These are phyloP conservation scores for Lamproptera curius DNA, from an alignment of 2,888 invertebrate genomes.

Conservation along the genomic window DNA sequence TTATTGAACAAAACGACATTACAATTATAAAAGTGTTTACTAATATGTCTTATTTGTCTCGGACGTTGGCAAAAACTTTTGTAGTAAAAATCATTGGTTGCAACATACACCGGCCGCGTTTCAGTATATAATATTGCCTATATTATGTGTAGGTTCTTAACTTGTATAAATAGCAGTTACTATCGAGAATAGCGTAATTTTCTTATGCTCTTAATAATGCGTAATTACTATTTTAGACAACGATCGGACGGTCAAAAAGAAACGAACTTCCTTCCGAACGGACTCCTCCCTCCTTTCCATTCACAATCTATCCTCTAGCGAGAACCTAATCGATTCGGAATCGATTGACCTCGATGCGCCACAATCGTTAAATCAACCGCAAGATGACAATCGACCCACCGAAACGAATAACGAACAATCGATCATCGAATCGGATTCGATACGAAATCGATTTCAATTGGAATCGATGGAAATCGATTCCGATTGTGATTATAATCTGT, in stretches of 20 bases:
- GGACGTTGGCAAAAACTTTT: too few species aligned
- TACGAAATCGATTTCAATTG: background rate
- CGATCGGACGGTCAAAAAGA: conserved; percentile 4
- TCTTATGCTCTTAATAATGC: too few species aligned
- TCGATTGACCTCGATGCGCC: too few species aligned
- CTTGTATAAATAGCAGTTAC: too few species aligned
- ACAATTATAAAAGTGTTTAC: too few species aligned
- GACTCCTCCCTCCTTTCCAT: conserved; percentile 12
- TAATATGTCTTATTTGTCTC: too few species aligned
- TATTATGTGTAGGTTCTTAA: too few species aligned
- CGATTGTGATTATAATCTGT: background rate
- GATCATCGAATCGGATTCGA: background rate
- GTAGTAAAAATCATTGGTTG: too few species aligned
- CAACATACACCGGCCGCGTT: too few species aligned
- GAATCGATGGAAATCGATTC: background rate
- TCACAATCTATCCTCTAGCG: conserved; percentile 12
- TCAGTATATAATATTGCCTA: too few species aligned
- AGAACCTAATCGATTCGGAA: background rate
- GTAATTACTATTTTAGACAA: conserved; percentile 10
- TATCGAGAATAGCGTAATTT: too few species aligned
- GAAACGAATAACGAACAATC: background rate
- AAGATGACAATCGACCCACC: background rate
- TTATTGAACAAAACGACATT: too few species aligned
- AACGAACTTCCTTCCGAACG: conserved; percentile 12
- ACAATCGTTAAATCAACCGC: background rate